phyloP scores from a whole-genome alignment of 2,888 invertebrate species.

The Geotrupes spiniger region DNA sequence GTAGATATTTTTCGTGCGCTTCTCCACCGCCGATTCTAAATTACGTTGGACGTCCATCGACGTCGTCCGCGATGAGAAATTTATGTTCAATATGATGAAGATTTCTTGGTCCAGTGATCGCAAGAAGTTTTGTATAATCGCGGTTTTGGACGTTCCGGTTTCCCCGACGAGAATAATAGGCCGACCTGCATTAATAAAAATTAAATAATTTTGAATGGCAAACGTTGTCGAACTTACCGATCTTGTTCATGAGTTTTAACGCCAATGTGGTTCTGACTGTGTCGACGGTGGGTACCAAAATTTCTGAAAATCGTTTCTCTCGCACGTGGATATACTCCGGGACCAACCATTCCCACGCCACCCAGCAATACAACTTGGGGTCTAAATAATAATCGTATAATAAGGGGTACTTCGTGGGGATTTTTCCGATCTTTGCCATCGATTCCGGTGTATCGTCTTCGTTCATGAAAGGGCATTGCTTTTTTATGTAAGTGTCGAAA shows the following conservation, averaged over 20 bases:
- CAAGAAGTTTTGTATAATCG: constrained; percentile 80
- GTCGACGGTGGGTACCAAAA: constrained; percentile 87
- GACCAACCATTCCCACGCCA: constrained; percentile 81
- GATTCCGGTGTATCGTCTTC: constrained; percentile 64
- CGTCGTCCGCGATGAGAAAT: constrained; percentile 89
- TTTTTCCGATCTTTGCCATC: constrained; percentile 63
- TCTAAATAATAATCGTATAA: constrained; percentile 84
- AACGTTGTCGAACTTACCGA: background rate
- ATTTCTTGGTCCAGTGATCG: constrained; percentile 64
- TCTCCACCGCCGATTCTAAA: constrained; percentile 84
- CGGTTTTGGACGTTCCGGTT: constrained; percentile 90
- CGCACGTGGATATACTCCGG: constrained; percentile 73
- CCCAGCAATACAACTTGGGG: constrained; percentile 65
- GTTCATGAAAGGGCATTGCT: constrained; percentile 65
- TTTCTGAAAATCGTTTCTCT: constrained; percentile 70
- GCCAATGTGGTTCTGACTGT: constrained; percentile 79
- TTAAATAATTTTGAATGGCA: no score
- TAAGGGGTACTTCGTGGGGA: constrained; percentile 68
- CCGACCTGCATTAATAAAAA: constrained; percentile 56
- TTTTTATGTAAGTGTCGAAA: constrained; percentile 81
- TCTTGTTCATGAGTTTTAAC: constrained; percentile 66
- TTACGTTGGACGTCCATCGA: constrained; percentile 87
- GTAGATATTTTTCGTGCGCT: constrained; percentile 84
- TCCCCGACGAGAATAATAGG: constrained; percentile 87
- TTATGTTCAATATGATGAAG: constrained; percentile 79